Evolutionary conservation across 2,888 invertebrate genomes (phyloP), one percentile per base, ranked within the genome.

Genomic region (Cosmia pyralina): DNA sequence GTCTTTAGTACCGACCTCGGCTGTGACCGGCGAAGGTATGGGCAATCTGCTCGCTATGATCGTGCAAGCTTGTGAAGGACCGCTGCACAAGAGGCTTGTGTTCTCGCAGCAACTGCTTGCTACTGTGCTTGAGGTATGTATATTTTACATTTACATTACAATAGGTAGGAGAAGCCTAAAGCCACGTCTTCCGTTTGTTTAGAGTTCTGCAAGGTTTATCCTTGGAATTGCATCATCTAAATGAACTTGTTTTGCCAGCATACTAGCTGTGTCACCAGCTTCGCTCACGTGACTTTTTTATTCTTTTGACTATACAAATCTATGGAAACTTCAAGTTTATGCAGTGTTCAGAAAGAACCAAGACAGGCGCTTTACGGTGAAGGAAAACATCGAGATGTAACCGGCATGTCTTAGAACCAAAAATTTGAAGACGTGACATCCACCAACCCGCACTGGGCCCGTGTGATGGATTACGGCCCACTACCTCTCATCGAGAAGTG

Each of bases 11-110:
- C 99, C 99, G 0, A 99, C 99, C 0, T 99, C 99, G 74, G 99
- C 99, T 0, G 98, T 99, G 83, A 98, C 99, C 0, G 99, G 99
- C 34, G 99, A 99, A 92, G 99, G 99, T 58, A 99, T 99, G 99
- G 99, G 99, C 69, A 99, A 99, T 95, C 95, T 99, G 69, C 97
- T 99, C 86, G 98, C 98, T 34, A 97, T 99, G 89, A 98, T 99
- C 83, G 98, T 99, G 65, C 98, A 99, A 86, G 98, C 98, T 65
- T 99, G 99, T 84, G 99, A 99, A 93, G 98, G 97, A 34, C 97
- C 98, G 90, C 95, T 99, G 88, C 97, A 98, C 75, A 98, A 99
- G 92, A 96, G 99, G 75, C 96, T 99, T 8, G 98, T 99, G 96
- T 99, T 98, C 96, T 98, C 98, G 3, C 98, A 99, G 78, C 99